Conservation (phyloP, 2,797 vertebrate species). For the Sphenopsis melanotis region DNA sequence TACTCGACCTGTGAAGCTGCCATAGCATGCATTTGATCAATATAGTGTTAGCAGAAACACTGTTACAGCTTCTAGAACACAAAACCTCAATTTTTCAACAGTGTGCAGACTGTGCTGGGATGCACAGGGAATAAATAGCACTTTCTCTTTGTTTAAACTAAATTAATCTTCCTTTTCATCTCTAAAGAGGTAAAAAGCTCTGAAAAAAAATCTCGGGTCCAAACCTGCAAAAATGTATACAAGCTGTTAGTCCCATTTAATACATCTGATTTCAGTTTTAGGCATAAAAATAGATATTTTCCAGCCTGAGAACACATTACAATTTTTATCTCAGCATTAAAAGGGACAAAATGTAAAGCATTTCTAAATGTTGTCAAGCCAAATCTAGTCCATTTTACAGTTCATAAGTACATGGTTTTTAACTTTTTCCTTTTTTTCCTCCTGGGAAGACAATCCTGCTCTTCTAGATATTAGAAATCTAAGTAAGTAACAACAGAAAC, state of each 20-base stretch:
- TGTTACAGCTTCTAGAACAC: background rate
- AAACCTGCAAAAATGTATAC: background rate
- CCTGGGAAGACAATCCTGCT: background rate
- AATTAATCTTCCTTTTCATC: background rate
- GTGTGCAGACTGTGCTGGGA: background rate
- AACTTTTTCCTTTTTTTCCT: background rate
- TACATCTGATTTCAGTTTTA: background rate
- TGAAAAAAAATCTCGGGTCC: background rate
- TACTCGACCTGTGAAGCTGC: slow-evolving; percentile 1
- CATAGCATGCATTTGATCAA: background rate
- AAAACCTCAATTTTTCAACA: slow-evolving; percentile 2
- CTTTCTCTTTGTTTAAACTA: background rate
- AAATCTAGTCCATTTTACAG: background rate
- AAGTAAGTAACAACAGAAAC: background rate
- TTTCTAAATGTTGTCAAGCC: background rate
- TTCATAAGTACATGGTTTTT: background rate
- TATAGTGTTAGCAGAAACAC: background rate
- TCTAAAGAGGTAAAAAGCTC: background rate
- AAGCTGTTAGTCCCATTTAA: background rate
- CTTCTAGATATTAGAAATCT: background rate
- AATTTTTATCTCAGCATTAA: background rate
- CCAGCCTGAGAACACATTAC: background rate
- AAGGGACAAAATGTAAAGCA: background rate
- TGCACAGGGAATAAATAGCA: background rate
- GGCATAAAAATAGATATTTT: background rate